Evolutionary conservation across 2,888 invertebrate genomes (phyloP), one percentile per base, ranked within the genome.

Genomic region (Drosophila nr. medialis): DNA sequence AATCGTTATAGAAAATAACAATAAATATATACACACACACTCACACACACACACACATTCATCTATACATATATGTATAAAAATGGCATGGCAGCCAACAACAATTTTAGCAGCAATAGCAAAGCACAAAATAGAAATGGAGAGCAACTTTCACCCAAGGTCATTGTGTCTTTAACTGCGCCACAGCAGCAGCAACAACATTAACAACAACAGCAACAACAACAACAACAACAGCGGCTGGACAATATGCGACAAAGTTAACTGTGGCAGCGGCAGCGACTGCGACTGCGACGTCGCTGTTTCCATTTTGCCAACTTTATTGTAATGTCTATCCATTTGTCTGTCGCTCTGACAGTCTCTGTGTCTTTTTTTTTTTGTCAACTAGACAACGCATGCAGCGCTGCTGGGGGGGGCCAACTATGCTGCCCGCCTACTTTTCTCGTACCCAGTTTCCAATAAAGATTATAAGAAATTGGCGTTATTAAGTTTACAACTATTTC

Each of bases 111-210:
- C 63, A 70, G 56, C 71, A 66, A 63, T 75, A 78, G 58, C 64
- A 76, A 80, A 67, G 73, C 68, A 73, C 77, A 87, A 85, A 80
- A 86, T 83, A 81, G 89, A 91, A 91, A 90, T 90, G 89, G 90
- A 85, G 86, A 85, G 86, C 86, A 85, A 86, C 86, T 85, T 85
- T 84, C 84, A 84, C 84, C 84, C 84, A 86, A 86, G 86, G 86
- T 85, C 86, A 85, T 85, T 85, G 86, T 85, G 84, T 85, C 84
- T 85, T 86, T 85, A 85, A 86, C 86, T 86, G 80, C 84, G 83
- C 78, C 75, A 72, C 70, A 70, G 56, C 68, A 64, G 64, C 73
- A 68, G 11, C 77, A 72, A 11, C 58, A 64, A 30, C 64, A 77
- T 74, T 73, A 80, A 76, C 55, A 61, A 15, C n/a, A n/a, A n/a